These are phyloP conservation scores for Cyrtodaria siliqua DNA, from an alignment of 2,888 invertebrate genomes.

Conservation along the genomic window DNA sequence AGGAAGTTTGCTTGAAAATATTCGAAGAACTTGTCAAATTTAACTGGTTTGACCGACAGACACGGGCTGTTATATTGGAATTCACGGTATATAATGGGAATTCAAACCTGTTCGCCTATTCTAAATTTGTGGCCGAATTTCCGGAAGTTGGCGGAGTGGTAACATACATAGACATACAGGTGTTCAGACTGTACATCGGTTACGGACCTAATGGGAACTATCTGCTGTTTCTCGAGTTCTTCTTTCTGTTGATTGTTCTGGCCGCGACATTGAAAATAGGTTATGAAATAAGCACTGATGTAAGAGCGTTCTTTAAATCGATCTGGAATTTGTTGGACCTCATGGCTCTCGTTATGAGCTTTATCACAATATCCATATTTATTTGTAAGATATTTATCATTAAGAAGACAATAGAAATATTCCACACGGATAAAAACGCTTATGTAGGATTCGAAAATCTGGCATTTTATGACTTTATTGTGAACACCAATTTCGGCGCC, in stretches of 20 bases:
- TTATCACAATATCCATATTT: slow-evolving; percentile 74
- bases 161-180: slow-evolving; percentile 65
- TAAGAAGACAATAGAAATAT: slow-evolving; percentile 57
- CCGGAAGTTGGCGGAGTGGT: slow-evolving; percentile 72
- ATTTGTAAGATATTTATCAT: slow-evolving; percentile 76
- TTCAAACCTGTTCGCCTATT: slow-evolving; percentile 74
- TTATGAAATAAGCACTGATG: slow-evolving; percentile 59
- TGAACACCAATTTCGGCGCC: slow-evolving; percentile 65
- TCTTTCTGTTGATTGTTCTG: slow-evolving; percentile 58
- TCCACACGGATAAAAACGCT: slow-evolving; percentile 66
- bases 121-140: slow-evolving; percentile 75
- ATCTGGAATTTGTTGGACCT: slow-evolving; percentile 86
- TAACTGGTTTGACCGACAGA: slow-evolving; percentile 78
- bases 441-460: slow-evolving; percentile 83
- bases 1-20: slow-evolving; percentile 49
- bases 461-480: slow-evolving; percentile 85
- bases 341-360: slow-evolving; percentile 81
- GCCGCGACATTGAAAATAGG: slow-evolving; percentile 54
- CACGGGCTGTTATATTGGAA: slow-evolving; percentile 80
- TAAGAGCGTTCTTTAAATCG: slow-evolving; percentile 78
- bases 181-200: slow-evolving; percentile 66
- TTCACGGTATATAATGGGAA: slow-evolving; percentile 81
- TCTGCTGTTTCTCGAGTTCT: slow-evolving; percentile 64
- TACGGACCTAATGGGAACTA: slow-evolving; percentile 61
- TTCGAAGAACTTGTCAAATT: slow-evolving; percentile 61